A percentile compares a stretch with the other conserved stretches of the same genome.
phyloP scores from a whole-genome alignment of 1,140 invertebrate species.

The Drosophila ironensis region DNA sequence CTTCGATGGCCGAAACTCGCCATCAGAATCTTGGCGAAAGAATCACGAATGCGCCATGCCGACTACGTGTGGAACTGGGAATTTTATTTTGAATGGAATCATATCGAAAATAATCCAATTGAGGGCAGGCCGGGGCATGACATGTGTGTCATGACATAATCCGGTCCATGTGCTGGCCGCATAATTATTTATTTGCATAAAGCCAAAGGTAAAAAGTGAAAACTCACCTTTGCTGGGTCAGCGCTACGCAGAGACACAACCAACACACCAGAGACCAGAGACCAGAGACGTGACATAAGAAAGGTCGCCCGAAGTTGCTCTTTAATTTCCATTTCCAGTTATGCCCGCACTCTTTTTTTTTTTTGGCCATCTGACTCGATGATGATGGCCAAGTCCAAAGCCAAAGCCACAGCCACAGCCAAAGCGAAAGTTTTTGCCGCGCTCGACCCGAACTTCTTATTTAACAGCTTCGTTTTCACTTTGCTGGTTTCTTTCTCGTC shows the following conservation, averaged over 20 bases:
- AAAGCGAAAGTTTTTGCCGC: conserved; percentile 63
- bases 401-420: conserved; percentile 73
- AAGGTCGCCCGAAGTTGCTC: conserved; percentile 49
- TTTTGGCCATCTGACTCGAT: conserved; percentile 9
- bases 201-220: conserved; percentile 60
- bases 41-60: conserved; percentile 24
- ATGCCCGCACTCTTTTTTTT: conserved; percentile 10
- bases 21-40: background rate
- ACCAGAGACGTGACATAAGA: conserved; percentile 63
- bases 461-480: conserved; percentile 56
- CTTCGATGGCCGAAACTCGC: background rate
- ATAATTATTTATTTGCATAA: conserved; percentile 51
- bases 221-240: conserved; percentile 31
- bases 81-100: background rate
- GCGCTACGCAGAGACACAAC: background rate
- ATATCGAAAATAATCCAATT: conserved; percentile 2
- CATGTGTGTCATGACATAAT: conserved; percentile 62
- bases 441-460: conserved; percentile 54
- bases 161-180: too few species aligned
- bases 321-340: conserved; percentile 43
- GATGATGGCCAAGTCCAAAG: conserved; percentile 69
- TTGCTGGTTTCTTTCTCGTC: conserved; percentile 23
- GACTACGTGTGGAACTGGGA: conserved; percentile 3
- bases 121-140: conserved; percentile 11
- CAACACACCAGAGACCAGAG: background rate